A percentile compares a stretch with the other conserved stretches of the same genome.
Conservation (phyloP, 2,113 vertebrate species). For the Eulacestoma nigropectus region DNA sequence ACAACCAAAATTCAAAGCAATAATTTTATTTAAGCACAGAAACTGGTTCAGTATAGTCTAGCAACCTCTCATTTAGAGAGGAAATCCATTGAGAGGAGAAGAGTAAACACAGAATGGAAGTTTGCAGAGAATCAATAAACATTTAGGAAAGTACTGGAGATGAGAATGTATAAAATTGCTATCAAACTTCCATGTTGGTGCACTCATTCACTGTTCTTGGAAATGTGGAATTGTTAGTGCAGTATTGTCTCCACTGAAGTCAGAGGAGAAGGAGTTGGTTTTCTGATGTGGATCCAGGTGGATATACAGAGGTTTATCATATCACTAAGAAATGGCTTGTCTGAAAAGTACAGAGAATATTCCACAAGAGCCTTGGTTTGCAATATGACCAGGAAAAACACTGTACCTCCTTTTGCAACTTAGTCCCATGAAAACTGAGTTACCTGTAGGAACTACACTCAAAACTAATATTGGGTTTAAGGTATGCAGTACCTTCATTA, state of each 20-base stretch:
- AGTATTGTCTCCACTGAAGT: not conserved
- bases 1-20: not conserved
- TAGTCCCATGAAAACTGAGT: not conserved
- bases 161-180: not conserved
- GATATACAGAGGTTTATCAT: not conserved
- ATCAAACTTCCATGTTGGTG: not conserved
- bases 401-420: not conserved
- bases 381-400: not conserved
- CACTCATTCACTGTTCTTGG: not conserved
- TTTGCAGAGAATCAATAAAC: not conserved
- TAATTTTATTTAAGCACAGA: not conserved
- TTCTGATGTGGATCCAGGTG: not conserved
- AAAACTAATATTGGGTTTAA: not conserved
- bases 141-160: not conserved
- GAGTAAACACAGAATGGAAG: not conserved
- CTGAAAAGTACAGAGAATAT: not conserved
- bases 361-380: not conserved
- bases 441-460: not conserved
- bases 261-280: not conserved
- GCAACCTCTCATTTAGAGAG: not conserved
- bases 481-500: not conserved
- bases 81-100: not conserved
- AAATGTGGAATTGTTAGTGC: not conserved
- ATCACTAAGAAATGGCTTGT: not conserved
- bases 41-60: not conserved